Conservation (phyloP, 2,113 vertebrate species). For the Cavia porcellus region DNA sequence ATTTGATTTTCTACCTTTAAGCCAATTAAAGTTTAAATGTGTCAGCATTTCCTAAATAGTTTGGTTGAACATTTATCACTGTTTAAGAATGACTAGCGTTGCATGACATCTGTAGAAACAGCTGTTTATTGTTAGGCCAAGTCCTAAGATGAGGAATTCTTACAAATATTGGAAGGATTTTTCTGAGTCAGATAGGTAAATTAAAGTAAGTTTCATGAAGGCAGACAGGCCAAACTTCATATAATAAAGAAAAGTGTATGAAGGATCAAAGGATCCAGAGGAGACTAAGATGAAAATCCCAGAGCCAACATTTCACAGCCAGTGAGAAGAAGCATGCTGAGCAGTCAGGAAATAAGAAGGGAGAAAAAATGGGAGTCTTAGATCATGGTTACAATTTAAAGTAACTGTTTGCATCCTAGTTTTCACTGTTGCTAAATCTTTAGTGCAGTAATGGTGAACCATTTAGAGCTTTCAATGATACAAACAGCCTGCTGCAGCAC, state of each 20-base stretch:
- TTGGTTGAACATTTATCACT: background rate
- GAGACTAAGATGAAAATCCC: background rate
- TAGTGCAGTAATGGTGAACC: background rate
- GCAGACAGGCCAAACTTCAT: background rate
- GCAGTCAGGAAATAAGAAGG: background rate
- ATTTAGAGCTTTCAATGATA: background rate
- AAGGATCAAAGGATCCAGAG: background rate
- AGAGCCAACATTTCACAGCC: background rate
- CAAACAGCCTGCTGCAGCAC: background rate
- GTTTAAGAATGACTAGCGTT: background rate
- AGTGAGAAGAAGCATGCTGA: background rate
- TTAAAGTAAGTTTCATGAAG: background rate
- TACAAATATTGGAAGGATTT: background rate
- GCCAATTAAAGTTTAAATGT: background rate
- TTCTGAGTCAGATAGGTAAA: background rate
- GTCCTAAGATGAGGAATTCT: background rate
- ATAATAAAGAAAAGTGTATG: background rate
- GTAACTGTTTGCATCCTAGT: background rate
- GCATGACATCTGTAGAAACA: background rate
- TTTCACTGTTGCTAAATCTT: background rate
- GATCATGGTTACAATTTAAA: background rate
- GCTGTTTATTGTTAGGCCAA: background rate
- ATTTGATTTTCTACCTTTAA: background rate
- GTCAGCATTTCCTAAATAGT: conserved; percentile 6
- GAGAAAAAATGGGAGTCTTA: background rate